Evolutionary conservation across 35 echinoderm and acorn worm species (phyloP).

Genomic region (Diadema setosum): DNA sequence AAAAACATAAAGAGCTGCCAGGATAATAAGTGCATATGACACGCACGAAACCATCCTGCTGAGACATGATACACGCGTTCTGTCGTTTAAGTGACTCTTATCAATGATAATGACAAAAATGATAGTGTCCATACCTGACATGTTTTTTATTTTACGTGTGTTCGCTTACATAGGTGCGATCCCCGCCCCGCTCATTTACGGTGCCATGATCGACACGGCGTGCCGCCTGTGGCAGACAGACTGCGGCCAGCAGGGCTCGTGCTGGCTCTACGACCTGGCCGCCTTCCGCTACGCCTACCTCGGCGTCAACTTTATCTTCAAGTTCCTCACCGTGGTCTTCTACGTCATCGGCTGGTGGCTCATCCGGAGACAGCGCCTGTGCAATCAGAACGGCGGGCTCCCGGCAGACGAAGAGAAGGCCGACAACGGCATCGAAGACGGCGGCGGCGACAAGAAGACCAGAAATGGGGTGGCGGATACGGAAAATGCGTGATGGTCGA

Average conservation of each 20-base stretch:
- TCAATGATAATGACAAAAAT: too few species aligned
- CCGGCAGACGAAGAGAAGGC: background rate
- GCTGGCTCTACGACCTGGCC: conserved; percentile 69
- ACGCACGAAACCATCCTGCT: too few species aligned
- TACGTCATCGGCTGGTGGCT: conserved; percentile 6
- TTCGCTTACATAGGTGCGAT: conserved; percentile 70
- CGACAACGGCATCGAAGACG: background rate
- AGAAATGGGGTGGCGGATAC: too few species aligned
- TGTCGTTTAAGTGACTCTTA: too few species aligned
- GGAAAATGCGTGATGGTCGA: too few species aligned
- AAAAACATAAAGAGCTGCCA: background rate
- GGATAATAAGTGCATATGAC: background rate
- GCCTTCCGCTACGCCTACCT: conserved; percentile 43
- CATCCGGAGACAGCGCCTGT: conserved; percentile 8
- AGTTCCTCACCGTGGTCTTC: conserved; percentile 1
- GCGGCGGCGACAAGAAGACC: background rate
- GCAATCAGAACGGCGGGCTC: background rate
- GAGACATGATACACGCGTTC: too few species aligned
- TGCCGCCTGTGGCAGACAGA: conserved; percentile 67
- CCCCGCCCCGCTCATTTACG: conserved; percentile 78
- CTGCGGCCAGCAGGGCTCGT: conserved; percentile 67
- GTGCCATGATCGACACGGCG: conserved; percentile 65
- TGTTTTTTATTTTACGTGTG: too few species aligned
- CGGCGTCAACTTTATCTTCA: conserved; percentile 24
- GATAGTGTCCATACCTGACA: too few species aligned